Evolutionary conservation across 2,888 invertebrate genomes (phyloP).

Genomic region (Hypercompe scribonia): DNA sequence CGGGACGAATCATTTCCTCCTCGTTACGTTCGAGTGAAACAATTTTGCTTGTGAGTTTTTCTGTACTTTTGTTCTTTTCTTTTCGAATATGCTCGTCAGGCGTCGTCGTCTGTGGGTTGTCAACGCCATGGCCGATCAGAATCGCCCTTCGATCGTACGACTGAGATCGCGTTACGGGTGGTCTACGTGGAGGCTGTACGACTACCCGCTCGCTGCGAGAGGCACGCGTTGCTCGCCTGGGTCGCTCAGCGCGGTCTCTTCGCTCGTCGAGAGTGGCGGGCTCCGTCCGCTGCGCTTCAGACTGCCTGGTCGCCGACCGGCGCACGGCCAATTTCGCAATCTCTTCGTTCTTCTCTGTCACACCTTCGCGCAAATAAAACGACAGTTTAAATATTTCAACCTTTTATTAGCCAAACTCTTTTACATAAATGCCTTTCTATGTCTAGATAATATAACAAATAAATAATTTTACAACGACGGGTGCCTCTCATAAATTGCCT

Average conservation of each 20-base stretch:
- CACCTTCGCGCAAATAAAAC: conserved; percentile 57
- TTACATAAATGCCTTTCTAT: conserved; percentile 40
- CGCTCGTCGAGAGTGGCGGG: conserved; percentile 18
- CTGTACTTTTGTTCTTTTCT: background rate
- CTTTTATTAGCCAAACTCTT: conserved; percentile 39
- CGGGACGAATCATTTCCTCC: conserved; percentile 22
- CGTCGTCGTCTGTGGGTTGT: conserved; percentile 1
- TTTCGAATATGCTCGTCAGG: background rate
- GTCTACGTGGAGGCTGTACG: conserved; percentile 2
- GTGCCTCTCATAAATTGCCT: conserved; percentile 23
- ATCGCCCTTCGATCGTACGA: conserved; percentile 17
- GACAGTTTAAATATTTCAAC: conserved; percentile 34
- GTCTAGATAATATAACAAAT: conserved; percentile 30
- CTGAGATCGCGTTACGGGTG: conserved; percentile 10
- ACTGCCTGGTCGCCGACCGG: conserved; percentile 22
- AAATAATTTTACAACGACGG: conserved; percentile 28
- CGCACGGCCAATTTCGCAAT: conserved; percentile 24
- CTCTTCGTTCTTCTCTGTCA: conserved; percentile 30
- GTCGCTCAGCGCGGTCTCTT: conserved; percentile 22
- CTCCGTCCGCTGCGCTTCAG: conserved; percentile 13
- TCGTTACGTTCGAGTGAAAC: conserved; percentile 31
- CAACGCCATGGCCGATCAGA: conserved; percentile 9
- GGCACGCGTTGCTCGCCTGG: conserved; percentile 13
- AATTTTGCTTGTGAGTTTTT: conserved; percentile 25
- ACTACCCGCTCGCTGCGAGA: conserved; percentile 6